Evolutionary conservation across 2,113 vertebrate species (phyloP).

Genomic region (Myrmecobius fasciatus): DNA sequence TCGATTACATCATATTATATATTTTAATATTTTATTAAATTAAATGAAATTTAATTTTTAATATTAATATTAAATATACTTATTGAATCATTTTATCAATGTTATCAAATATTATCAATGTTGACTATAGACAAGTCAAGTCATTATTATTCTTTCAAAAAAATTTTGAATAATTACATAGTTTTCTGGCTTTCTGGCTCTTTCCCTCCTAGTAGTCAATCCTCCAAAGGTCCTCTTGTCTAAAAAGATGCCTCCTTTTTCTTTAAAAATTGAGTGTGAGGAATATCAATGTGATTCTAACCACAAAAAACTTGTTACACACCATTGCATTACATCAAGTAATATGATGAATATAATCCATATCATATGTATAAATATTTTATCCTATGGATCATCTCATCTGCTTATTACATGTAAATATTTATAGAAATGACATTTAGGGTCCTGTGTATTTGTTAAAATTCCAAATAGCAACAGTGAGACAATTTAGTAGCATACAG

Average conservation of each 20-base stretch:
- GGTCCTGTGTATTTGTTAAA: background rate
- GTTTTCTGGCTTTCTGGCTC: background rate
- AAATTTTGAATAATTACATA: background rate
- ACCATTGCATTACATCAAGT: background rate
- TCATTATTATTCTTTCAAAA: background rate
- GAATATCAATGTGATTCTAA: background rate
- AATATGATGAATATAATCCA: background rate
- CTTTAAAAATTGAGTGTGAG: conserved; percentile 9
- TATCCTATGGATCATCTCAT: background rate
- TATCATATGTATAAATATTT: background rate
- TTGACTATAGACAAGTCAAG: background rate
- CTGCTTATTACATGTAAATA: background rate
- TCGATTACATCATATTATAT: background rate
- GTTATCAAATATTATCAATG: background rate
- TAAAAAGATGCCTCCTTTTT: conserved; percentile 9
- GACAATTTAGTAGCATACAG: background rate
- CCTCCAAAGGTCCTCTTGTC: background rate
- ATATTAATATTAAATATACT: background rate
- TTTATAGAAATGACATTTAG: background rate
- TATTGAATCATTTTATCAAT: background rate
- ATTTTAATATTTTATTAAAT: no score
- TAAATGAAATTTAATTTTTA: no score
- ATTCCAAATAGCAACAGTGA: background rate
- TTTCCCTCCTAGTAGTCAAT: background rate
- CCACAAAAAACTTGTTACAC: background rate